Conservation (phyloP, 2,113 vertebrate genomes). For the Hippocampus barbouri region DNA sequence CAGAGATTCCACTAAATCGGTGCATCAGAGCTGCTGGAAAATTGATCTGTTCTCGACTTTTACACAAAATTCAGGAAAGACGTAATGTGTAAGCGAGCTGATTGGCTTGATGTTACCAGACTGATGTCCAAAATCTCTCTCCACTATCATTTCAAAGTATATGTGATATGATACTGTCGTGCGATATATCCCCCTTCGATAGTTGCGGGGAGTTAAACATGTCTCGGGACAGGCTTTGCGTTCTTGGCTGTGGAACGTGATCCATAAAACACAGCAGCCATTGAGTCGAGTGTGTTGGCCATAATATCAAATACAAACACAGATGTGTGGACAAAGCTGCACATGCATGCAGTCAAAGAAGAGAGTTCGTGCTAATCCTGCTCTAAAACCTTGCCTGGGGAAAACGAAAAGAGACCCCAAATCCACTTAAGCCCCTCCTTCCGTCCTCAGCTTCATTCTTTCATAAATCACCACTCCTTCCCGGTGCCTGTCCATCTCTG, state of each 20-base stretch:
- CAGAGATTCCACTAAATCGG: no score
- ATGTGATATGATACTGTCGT: neutral
- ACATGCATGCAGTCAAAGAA: neutral
- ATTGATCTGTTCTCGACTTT: no score
- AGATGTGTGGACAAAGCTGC: neutral
- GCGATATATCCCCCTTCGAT: neutral
- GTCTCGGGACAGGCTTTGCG: slow-evolving; percentile 9
- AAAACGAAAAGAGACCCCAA: slow-evolving; percentile 43
- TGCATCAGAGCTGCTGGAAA: no score
- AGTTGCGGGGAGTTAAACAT: slow-evolving; percentile 26
- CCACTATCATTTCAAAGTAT: neutral
- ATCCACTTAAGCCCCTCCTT: slow-evolving; percentile 46
- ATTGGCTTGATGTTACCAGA: slow-evolving; percentile 15
- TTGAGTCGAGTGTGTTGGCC: neutral
- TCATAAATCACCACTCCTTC: slow-evolving; percentile 6
- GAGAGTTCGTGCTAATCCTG: slow-evolving; percentile 40
- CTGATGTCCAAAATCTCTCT: neutral
- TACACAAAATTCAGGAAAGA: no score
- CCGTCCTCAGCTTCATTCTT: slow-evolving; percentile 13
- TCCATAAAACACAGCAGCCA: slow-evolving; percentile 22
- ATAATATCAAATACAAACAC: slow-evolving; percentile 1
- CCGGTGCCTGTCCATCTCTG: neutral
- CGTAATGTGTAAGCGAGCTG: neutral
- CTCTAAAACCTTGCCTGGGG: slow-evolving; percentile 41
- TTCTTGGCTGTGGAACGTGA: neutral